Conservation (phyloP, 2,888 invertebrate species). For the Eupsilia transversa region DNA sequence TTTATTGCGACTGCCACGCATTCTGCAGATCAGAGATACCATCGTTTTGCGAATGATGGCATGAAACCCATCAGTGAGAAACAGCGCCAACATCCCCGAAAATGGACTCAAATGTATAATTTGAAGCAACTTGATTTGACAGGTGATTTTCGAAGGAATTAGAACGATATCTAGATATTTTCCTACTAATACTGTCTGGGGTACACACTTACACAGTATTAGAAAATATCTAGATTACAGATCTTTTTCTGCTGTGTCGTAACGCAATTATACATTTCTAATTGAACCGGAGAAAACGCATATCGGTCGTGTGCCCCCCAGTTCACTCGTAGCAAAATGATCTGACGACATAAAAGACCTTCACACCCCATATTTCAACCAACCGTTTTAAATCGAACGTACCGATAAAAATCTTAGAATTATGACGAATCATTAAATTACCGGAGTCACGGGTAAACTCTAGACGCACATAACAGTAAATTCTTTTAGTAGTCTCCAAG, state of each 20-base stretch:
- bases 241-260: neutral
- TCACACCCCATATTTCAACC: neutral
- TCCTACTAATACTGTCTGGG: too few species aligned
- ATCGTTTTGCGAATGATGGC: too few species aligned
- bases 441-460: constrained; percentile 9
- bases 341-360: constrained; percentile 1
- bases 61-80: too few species aligned
- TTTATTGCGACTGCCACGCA: too few species aligned
- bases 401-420: constrained; percentile 25
- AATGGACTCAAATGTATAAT: too few species aligned
- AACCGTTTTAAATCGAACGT: constrained; percentile 15
- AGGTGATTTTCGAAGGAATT: too few species aligned
- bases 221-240: neutral
- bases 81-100: too few species aligned
- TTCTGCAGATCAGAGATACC: too few species aligned
- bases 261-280: neutral
- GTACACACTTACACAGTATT: too few species aligned
- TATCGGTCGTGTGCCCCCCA: too few species aligned
- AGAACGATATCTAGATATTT: too few species aligned
- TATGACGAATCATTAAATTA: constrained; percentile 54
- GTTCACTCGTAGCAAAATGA: neutral
- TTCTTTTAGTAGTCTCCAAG: constrained; percentile 58
- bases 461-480: constrained; percentile 47
- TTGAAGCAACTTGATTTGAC: neutral
- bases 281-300: neutral